Evolutionary conservation across 1,140 invertebrate species (phyloP).

Genomic region (Sitobion miscanthi): DNA sequence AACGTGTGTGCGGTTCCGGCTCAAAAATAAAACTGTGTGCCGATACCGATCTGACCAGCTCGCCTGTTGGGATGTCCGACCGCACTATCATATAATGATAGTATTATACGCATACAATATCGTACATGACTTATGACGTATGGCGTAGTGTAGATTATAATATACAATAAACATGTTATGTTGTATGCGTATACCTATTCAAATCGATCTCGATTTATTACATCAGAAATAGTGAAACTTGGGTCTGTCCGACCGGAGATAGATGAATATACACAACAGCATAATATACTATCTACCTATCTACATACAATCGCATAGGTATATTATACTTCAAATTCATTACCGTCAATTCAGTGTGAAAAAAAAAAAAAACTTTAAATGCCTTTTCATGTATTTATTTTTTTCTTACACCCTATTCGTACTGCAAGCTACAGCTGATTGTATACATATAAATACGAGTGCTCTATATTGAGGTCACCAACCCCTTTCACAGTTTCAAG

Average conservation of each 20-base stretch:
- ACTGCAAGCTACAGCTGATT: background rate
- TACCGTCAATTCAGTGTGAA: background rate
- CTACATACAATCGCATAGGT: background rate
- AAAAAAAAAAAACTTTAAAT: background rate
- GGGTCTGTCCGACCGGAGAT: background rate
- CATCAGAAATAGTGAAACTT: background rate
- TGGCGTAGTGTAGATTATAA: background rate
- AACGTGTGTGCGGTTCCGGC: background rate
- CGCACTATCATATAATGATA: background rate
- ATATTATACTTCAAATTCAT: background rate
- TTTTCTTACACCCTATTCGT: background rate
- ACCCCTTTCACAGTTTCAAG: background rate
- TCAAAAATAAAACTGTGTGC: background rate
- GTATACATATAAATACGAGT: background rate
- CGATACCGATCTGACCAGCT: constrained; percentile 20
- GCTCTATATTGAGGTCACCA: background rate
- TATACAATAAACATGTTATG: background rate
- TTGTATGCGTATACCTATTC: no score
- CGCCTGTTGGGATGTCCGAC: constrained; percentile 22
- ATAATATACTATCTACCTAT: background rate
- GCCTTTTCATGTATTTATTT: background rate
- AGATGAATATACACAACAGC: background rate
- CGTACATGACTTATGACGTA: background rate
- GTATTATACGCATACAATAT: background rate
- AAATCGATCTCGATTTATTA: constrained; percentile 4